Conservation (phyloP, 2,113 vertebrate species). For the Picathartes gymnocephalus region DNA sequence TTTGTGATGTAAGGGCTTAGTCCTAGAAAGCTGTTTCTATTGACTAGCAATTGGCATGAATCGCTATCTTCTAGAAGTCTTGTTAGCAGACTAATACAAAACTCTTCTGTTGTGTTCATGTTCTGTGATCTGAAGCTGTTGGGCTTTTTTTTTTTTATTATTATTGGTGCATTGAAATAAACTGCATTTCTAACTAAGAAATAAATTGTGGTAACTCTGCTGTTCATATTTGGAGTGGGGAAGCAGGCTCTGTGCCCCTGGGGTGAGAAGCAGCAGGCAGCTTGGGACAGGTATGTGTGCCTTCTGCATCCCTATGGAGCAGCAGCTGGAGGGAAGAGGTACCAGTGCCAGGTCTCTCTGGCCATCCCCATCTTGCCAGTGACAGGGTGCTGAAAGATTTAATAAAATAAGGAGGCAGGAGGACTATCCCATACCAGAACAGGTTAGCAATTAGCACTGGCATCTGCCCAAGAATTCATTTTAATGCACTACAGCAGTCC, state of each 20-base stretch:
- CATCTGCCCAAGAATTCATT: neutral
- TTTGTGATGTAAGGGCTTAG: constrained; percentile 71
- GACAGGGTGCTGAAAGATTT: neutral
- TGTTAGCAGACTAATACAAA: constrained; percentile 67
- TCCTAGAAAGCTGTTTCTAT: constrained; percentile 69
- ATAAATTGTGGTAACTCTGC: constrained; percentile 32
- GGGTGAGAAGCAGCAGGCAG: neutral
- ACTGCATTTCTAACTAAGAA: constrained; percentile 75
- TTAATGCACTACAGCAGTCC: neutral
- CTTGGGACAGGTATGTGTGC: accelerated
- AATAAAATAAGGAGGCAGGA: neutral
- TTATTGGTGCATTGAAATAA: constrained; percentile 77
- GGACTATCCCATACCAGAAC: no score
- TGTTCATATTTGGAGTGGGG: neutral
- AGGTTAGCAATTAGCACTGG: neutral
- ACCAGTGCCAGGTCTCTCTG: neutral
- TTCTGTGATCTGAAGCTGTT: constrained; percentile 69
- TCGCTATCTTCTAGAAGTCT: constrained; percentile 63
- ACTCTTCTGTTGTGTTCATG: constrained; percentile 71
- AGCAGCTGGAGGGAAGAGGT: accelerated
- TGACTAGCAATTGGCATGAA: constrained; percentile 66
- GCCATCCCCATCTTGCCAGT: no score
- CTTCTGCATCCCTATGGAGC: no score
- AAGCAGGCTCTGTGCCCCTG: accelerated
- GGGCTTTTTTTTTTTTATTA: constrained; percentile 69